Evolutionary conservation across 2,888 invertebrate genomes (phyloP).

Genomic region (Drosophila borborema): DNA sequence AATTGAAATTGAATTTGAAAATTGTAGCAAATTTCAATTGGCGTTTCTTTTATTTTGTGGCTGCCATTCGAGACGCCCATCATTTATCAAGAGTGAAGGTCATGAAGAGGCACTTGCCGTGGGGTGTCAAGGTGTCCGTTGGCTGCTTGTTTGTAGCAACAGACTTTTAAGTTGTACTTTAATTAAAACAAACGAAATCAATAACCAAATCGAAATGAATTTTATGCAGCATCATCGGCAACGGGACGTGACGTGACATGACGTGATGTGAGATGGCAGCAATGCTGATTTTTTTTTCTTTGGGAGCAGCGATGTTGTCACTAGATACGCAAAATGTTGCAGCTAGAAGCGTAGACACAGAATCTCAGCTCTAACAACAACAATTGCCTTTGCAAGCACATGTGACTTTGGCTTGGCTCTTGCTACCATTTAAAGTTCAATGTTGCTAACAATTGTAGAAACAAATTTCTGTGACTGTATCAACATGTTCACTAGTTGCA

Average conservation of each 20-base stretch:
- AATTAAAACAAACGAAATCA: constrained; percentile 54
- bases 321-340: constrained; percentile 42
- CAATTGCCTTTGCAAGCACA: constrained; percentile 47
- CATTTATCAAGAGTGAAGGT: constrained; percentile 70
- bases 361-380: constrained; percentile 24
- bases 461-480: constrained; percentile 62
- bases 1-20: constrained; percentile 49
- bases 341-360: constrained; percentile 6
- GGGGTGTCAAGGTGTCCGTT: constrained; percentile 43
- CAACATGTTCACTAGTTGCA: constrained; percentile 30
- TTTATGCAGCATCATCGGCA: constrained; percentile 45
- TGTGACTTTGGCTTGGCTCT: constrained; percentile 49
- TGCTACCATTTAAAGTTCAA: constrained; percentile 80
- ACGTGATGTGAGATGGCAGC: background rate
- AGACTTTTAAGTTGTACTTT: constrained; percentile 57
- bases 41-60: constrained; percentile 20
- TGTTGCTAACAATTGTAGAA: constrained; percentile 75
- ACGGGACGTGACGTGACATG: constrained; percentile 13
- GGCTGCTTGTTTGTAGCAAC: constrained; percentile 34
- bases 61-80: constrained; percentile 47
- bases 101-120: constrained; percentile 39
- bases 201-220: constrained; percentile 37
- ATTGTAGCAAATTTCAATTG: constrained; percentile 67
- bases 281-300: constrained; percentile 2
- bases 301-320: constrained; percentile 47